phyloP scores from a whole-genome alignment of 2,888 invertebrate genomes.

The Blomia tropicalis region DNA sequence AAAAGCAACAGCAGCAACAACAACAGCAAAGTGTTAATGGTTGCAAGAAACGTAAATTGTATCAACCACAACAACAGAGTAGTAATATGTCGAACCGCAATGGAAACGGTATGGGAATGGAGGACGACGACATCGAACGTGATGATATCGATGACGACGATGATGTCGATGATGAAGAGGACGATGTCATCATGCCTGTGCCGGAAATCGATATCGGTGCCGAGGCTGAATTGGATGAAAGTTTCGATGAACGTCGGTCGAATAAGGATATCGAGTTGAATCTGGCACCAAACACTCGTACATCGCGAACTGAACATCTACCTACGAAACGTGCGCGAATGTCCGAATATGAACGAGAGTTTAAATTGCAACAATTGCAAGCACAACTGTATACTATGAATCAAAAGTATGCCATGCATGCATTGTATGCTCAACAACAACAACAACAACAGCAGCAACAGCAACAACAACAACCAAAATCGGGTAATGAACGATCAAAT shows the following conservation, averaged over 20 bases:
- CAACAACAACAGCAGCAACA: background rate
- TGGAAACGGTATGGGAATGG: no score
- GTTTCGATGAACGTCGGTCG: background rate
- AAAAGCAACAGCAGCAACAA: no score
- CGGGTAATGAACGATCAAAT: background rate
- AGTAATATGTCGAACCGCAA: constrained; percentile 24
- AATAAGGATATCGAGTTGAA: background rate
- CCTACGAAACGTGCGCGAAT: constrained; percentile 4
- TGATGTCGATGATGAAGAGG: constrained; percentile 45
- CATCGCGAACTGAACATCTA: background rate
- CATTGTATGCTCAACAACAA: constrained; percentile 14
- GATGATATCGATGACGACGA: constrained; percentile 41
- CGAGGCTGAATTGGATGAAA: constrained; percentile 45
- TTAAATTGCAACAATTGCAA: constrained; percentile 14
- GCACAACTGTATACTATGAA: background rate
- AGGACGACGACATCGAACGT: constrained; percentile 31
- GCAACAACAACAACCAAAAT: background rate
- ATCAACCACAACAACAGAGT: constrained; percentile 88
- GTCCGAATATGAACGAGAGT: constrained; percentile 16
- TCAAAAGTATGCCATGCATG: background rate
- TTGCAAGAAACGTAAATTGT: constrained; percentile 85
- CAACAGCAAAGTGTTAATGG: constrained; percentile 51
- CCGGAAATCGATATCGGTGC: constrained; percentile 37
- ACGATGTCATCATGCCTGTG: constrained; percentile 24
- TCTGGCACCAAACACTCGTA: background rate